These are phyloP conservation scores for Catocala sponsa DNA, from an alignment of 2,888 invertebrate genomes.

Conservation along the genomic window DNA sequence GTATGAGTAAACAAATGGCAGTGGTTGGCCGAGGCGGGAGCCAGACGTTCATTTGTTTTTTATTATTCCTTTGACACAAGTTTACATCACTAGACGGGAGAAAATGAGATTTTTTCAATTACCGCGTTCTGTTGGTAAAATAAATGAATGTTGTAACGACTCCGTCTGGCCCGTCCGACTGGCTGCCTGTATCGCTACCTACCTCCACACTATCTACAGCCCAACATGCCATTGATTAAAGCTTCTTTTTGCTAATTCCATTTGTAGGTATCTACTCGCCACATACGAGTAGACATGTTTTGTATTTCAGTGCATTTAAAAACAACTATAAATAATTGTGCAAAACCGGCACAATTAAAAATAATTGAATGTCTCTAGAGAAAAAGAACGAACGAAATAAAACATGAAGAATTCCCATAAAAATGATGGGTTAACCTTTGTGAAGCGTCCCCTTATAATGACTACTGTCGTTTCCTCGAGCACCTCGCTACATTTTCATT, in stretches of 20 bases:
- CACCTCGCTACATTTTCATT: conserved; percentile 53
- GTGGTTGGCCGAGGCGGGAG: conserved; percentile 35
- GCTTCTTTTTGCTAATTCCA: conserved; percentile 62
- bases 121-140: conserved; percentile 65
- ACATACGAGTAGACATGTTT: conserved; percentile 8
- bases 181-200: conserved; percentile 30
- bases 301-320: conserved; percentile 41
- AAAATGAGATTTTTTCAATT: conserved; percentile 82
- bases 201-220: conserved; percentile 56
- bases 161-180: conserved; percentile 37
- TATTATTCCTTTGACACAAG: conserved; percentile 60
- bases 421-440: conserved; percentile 41
- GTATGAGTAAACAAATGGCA: conserved; percentile 42
- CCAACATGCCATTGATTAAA: conserved; percentile 56
- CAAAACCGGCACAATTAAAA: conserved; percentile 38
- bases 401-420: conserved; percentile 40
- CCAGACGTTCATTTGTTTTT: conserved; percentile 55
- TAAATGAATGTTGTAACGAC: conserved; percentile 66
- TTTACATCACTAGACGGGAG: conserved; percentile 68
- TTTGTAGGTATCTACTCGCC: conserved; percentile 12
- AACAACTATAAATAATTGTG: conserved; percentile 30
- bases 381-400: conserved; percentile 31
- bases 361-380: conserved; percentile 36
- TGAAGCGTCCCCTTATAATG: conserved; percentile 41
- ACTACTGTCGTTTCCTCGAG: conserved; percentile 41